Conservation (phyloP, 2,113 vertebrate genomes). For the Macaca fascicularis region DNA sequence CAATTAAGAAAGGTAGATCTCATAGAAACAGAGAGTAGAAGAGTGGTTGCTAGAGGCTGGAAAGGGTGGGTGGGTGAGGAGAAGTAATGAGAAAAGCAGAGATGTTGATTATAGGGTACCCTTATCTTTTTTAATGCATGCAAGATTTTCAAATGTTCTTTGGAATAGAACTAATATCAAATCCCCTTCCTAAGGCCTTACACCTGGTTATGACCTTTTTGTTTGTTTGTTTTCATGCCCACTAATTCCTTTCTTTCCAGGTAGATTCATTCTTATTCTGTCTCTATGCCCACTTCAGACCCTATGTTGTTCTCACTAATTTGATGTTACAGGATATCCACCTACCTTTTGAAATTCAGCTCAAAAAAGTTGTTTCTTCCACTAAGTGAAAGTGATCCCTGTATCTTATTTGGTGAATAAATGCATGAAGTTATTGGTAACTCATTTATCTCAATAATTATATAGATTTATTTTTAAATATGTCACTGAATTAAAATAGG, state of each 20-base stretch:
- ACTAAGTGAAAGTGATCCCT: neutral
- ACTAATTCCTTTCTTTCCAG: neutral
- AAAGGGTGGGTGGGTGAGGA: too few relatives aligned
- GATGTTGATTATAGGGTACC: neutral
- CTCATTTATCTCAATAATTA: neutral
- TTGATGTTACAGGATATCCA: neutral
- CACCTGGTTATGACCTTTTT: neutral
- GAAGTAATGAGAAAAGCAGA: neutral
- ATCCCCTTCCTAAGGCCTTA: neutral
- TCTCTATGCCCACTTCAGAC: neutral
- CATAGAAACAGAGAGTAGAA: neutral
- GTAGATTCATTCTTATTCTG: neutral
- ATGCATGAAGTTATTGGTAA: neutral
- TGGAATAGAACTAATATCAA: neutral
- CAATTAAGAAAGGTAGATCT: neutral
- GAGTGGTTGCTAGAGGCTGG: neutral
- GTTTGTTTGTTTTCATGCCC: neutral
- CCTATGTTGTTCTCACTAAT: fast-evolving
- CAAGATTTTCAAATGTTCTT: neutral
- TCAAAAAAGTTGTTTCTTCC: neutral
- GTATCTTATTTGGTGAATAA: neutral
- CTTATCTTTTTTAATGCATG: neutral
- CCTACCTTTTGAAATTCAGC: neutral
- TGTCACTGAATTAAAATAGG: neutral
- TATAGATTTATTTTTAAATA: neutral